Evolutionary conservation across 2,888 invertebrate species (phyloP), one percentile per base, ranked within the genome.

Genomic region (Callyntrura guangdongensis): DNA sequence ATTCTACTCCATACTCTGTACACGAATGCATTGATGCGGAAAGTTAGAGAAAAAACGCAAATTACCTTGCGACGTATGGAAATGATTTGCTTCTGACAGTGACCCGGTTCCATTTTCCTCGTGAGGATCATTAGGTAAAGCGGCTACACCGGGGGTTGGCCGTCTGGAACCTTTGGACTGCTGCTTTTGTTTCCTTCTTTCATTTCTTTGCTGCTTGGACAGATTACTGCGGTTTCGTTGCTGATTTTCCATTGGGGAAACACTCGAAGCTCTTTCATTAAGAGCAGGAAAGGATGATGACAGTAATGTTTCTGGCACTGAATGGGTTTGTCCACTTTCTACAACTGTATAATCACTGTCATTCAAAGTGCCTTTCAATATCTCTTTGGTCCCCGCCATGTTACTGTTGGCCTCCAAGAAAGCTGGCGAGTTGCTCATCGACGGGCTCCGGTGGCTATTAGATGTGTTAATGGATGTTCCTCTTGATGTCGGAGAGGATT

Each of bases 341-440:
- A 45, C 90, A 67, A 79, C 53, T 53, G 59, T 77, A 67, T 87
- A 87, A 91, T 91, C 91, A 79, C 87, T 91, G 83, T 91, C 91
- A 91, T 91, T 91, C 69, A 77, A 59, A 49, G 36, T 25, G 36
- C 64, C 82, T 84, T 79, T 87, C 53, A 59, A 59, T 72, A 77
- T 91, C 27, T 64, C 90, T 77, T 36, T 74, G 1, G 25, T 79
- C 27, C 67, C n/a, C 0, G 12, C 36, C 22, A 17, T 27, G 25
- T 20, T 53, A 8, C 20, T 79, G 45, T 25, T 69, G 17, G 77
- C 11, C 1, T 56, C 67, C 14, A 67, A 77, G 27, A 81, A 81
- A 64, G 83, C 79, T 14, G 86, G 79, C 12, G 83, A 69, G 3
- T 45, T 49, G 22, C 53, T 27, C 12, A 25, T 17, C 25, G 81